These are phyloP conservation scores for Drosophila arawakana DNA, from an alignment of 1,140 invertebrate genomes.

Conservation along the genomic window DNA sequence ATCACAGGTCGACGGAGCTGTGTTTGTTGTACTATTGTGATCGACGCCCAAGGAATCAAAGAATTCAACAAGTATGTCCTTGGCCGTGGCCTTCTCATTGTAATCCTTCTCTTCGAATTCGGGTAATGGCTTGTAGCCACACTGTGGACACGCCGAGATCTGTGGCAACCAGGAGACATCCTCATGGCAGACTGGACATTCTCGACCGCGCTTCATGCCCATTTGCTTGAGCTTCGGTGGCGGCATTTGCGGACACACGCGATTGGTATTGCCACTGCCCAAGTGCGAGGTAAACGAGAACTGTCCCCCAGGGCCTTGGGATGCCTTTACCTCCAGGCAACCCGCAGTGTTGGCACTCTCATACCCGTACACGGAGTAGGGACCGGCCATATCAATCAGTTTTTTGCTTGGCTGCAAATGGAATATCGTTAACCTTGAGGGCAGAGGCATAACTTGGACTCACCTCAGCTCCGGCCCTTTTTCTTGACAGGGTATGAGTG, in stretches of 20 bases:
- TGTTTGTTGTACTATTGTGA: not conserved
- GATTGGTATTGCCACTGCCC: conserved; percentile 49
- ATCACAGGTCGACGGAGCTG: not conserved
- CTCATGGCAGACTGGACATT: conserved; percentile 66
- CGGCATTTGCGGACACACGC: conserved; percentile 17
- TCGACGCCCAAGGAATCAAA: conserved; percentile 33
- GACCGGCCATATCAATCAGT: conserved; percentile 61
- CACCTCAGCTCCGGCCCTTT: conserved; percentile 16
- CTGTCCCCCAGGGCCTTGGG: conserved; percentile 30
- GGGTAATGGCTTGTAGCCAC: conserved; percentile 73
- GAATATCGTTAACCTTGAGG: not conserved
- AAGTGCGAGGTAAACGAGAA: conserved; percentile 26
- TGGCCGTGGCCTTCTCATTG: conserved; percentile 63
- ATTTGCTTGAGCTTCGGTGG: conserved; percentile 51
- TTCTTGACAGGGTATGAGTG: not conserved
- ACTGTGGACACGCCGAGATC: conserved; percentile 72
- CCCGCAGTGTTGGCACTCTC: not conserved
- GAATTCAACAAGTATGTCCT: conserved; percentile 53
- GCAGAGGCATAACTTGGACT: not conserved
- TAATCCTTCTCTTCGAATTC: conserved; percentile 61
- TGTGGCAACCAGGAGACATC: conserved; percentile 74
- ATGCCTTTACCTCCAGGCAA: conserved; percentile 32
- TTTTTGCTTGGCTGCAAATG: not conserved
- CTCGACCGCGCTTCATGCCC: conserved; percentile 28
- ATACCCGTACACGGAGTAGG: conserved; percentile 41